Conservation (phyloP, 2,888 invertebrate genomes). For the Netelia melanura region DNA sequence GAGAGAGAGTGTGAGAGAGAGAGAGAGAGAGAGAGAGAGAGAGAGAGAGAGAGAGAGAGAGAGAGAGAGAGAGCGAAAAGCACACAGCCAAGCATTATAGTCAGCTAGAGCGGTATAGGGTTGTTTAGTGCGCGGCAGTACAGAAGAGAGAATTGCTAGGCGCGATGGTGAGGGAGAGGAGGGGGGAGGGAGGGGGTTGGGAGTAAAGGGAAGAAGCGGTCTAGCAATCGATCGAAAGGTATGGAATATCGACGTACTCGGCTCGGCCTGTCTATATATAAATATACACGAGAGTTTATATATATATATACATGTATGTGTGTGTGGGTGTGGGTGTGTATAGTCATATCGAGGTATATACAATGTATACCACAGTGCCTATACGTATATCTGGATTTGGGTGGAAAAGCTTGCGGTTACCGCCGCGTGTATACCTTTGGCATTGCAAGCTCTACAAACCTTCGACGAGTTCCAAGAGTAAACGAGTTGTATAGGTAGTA, state of each 20-base stretch:
- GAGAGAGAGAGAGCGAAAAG: slow-evolving; percentile 15
- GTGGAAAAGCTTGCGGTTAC: slow-evolving; percentile 18
- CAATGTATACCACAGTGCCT: neutral
- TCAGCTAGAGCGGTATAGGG: neutral
- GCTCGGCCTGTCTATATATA: slow-evolving; percentile 6
- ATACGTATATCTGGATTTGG: neutral
- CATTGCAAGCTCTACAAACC: slow-evolving; percentile 36
- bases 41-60: slow-evolving; percentile 2
- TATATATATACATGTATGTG: neutral
- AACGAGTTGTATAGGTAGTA: slow-evolving; percentile 27
- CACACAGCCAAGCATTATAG: neutral
- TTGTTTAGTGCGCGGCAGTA: neutral
- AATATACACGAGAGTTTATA: neutral
- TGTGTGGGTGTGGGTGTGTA: neutral
- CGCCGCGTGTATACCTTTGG: slow-evolving; percentile 7
- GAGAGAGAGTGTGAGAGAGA: slow-evolving; percentile 5
- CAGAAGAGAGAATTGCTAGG: slow-evolving; percentile 7
- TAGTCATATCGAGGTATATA: neutral
- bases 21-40: slow-evolving; percentile 29
- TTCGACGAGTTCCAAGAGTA: slow-evolving; percentile 19
- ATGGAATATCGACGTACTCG: slow-evolving; percentile 48
- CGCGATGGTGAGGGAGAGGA: no score
- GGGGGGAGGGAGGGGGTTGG: slow-evolving; percentile 17
- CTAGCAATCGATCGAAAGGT: slow-evolving; percentile 45
- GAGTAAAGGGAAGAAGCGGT: slow-evolving; percentile 12